These are phyloP conservation scores for Mustelus asterias DNA, from an alignment of 2,113 vertebrate genomes.

Conservation along the genomic window DNA sequence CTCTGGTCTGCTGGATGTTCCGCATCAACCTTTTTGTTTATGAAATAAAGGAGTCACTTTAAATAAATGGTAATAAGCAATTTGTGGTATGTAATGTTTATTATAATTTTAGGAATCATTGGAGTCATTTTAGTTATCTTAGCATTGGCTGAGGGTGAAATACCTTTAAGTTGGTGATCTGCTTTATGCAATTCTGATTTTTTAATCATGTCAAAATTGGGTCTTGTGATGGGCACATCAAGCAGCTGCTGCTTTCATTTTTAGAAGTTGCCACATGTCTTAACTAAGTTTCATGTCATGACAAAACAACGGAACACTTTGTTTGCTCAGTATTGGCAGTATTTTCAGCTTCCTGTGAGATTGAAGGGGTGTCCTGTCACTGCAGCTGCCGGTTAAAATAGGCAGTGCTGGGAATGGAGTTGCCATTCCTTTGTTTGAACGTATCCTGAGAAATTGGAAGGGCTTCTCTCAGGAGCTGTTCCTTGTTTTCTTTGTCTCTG, in stretches of 20 bases:
- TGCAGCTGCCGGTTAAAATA: not conserved
- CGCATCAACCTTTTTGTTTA: not conserved
- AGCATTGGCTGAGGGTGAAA: not conserved
- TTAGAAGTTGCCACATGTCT: not conserved
- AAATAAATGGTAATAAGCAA: not conserved
- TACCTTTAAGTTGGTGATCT: not conserved
- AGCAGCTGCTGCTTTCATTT: not conserved
- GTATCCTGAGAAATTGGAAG: not conserved
- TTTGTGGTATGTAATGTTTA: not conserved
- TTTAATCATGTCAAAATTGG: not conserved
- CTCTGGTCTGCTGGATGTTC: not conserved
- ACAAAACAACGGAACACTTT: slow-evolving; percentile 5
- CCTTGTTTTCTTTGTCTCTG: not conserved
- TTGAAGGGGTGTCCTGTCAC: not conserved
- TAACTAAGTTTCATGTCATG: not conserved
- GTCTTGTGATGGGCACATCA: not conserved
- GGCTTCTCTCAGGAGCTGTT: not conserved
- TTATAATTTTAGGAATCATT: not conserved
- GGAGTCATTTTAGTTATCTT: no score
- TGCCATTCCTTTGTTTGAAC: not conserved
- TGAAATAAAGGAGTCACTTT: not conserved
- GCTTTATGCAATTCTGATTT: not conserved
- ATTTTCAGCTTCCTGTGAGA: not conserved
- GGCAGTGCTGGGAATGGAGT: not conserved
- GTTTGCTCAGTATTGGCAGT: not conserved